These are phyloP conservation scores for Characodon lateralis DNA, from an alignment of 2,797 vertebrate species.

Conservation along the genomic window DNA sequence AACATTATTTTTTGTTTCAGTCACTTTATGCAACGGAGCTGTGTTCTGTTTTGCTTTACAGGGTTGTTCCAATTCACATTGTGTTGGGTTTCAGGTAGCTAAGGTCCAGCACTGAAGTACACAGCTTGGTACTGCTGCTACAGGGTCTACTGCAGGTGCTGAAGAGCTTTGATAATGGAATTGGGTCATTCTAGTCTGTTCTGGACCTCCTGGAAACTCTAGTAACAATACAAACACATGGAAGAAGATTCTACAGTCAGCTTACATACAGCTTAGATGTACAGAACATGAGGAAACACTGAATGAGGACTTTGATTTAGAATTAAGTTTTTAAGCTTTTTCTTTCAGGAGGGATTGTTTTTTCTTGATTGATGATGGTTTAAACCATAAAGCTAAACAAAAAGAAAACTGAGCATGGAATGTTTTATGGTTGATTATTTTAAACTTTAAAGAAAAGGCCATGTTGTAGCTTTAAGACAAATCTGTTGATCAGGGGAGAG, in stretches of 20 bases:
- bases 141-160: no score
- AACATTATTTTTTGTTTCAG: no score
- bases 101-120: not conserved
- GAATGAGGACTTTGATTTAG: not conserved
- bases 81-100: not conserved
- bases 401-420: not conserved
- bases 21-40: no score
- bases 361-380: not conserved
- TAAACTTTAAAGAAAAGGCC: not conserved
- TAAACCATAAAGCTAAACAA: not conserved
- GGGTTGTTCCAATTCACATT: no score
- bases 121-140: no score
- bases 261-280: not conserved
- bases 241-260: not conserved
- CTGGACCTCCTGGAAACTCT: not conserved
- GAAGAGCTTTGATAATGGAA: no score
- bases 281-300: no score
- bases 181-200: not conserved
- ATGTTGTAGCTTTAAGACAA: no score
- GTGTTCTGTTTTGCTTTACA: no score
- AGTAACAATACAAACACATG: no score
- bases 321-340: not conserved
- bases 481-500: not conserved
- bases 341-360: no score
- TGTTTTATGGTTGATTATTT: not conserved